Evolutionary conservation across 2,113 vertebrate genomes (phyloP).

Genomic region (Girardinichthys multiradiatus): DNA sequence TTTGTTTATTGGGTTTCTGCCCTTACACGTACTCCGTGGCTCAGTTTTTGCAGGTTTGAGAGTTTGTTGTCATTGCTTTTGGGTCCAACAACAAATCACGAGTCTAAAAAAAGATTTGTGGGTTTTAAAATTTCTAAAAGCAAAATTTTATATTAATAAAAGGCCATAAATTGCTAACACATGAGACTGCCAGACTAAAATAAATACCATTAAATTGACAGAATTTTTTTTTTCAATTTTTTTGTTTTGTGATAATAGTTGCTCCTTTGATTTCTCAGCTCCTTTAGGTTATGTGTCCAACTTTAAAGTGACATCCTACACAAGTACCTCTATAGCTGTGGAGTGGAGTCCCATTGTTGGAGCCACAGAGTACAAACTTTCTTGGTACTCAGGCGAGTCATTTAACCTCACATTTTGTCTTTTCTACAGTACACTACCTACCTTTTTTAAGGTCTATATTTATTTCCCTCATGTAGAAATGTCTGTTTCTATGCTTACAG

Average conservation of each 20-base stretch:
- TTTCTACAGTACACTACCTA: background rate
- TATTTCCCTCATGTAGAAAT: background rate
- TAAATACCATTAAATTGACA: background rate
- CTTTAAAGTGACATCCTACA: constrained; percentile 85
- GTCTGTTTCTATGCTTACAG: constrained; percentile 53
- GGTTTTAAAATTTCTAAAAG: background rate
- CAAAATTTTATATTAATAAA: background rate
- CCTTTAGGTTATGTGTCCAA: constrained; percentile 88
- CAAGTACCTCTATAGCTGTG: constrained; percentile 80
- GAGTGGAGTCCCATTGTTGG: constrained; percentile 85
- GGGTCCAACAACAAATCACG: background rate
- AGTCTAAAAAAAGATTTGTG: background rate
- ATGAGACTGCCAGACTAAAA: background rate
- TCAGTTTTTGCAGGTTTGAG: background rate
- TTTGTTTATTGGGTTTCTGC: background rate
- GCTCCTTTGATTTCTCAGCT: constrained; percentile 68
- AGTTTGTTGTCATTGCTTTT: background rate
- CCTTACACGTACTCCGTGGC: background rate
- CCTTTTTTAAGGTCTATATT: background rate
- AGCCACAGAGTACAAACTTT: constrained; percentile 88
- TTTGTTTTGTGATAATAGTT: background rate
- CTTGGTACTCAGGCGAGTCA: constrained; percentile 77
- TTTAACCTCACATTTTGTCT: background rate
- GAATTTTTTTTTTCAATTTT: background rate
- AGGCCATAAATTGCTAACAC: background rate